Conservation (phyloP, 1,140 invertebrate genomes). For the Ceratina japonica region DNA sequence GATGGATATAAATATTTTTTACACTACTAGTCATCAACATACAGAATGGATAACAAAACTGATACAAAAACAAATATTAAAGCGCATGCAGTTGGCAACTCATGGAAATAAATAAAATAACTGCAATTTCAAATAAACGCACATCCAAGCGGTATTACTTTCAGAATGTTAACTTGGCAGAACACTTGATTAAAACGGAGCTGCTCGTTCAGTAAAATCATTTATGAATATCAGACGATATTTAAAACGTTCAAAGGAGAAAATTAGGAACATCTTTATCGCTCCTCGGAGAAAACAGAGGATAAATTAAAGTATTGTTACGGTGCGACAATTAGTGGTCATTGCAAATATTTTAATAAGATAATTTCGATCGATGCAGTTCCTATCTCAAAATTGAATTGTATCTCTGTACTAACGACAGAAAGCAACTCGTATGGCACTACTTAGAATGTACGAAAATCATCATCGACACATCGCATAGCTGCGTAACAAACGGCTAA, state of each 20-base stretch:
- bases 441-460: constrained; percentile 18
- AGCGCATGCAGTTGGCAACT: constrained; percentile 64
- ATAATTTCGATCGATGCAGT: constrained; percentile 12
- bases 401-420: constrained; percentile 9
- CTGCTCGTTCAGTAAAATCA: not conserved
- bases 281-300: not conserved
- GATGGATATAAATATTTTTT: constrained; percentile 45
- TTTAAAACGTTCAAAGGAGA: not conserved
- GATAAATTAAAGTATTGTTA: not conserved
- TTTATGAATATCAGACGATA: not conserved
- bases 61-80: constrained; percentile 58
- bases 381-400: not conserved
- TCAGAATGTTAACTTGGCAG: not conserved
- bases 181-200: not conserved
- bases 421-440: constrained; percentile 40
- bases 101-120: constrained; percentile 40
- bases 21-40: constrained; percentile 62
- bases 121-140: constrained; percentile 17
- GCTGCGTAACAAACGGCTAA: constrained; percentile 11
- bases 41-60: constrained; percentile 77
- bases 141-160: constrained; percentile 23
- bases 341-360: constrained; percentile 49
- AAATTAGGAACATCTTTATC: not conserved
- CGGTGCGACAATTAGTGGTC: constrained; percentile 2
- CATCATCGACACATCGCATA: constrained; percentile 12